Percentiles rank a stretch among this genome's conserved stretches.
These are phyloP conservation scores for Larimichthys crocea DNA, from an alignment of 2,113 vertebrate species.

Conservation along the genomic window DNA sequence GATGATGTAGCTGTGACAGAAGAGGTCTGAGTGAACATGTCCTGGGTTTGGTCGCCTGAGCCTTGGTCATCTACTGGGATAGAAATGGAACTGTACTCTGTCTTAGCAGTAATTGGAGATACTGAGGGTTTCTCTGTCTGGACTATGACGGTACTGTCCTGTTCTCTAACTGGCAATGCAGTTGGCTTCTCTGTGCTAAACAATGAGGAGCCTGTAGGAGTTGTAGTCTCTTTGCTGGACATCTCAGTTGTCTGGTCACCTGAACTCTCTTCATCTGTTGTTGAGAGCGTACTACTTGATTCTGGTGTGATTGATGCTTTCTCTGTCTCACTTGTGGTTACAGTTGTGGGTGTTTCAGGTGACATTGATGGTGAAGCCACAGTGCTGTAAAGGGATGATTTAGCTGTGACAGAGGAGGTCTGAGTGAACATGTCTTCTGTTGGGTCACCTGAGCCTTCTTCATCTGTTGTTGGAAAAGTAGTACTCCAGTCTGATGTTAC, in stretches of 20 bases:
- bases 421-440: not conserved
- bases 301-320: not conserved
- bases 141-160: constrained; percentile 4
- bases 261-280: not conserved
- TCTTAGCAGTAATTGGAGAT: not conserved
- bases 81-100: too few relatives aligned
- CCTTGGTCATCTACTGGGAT: not conserved
- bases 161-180: not conserved
- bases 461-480: too few relatives aligned
- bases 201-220: not conserved
- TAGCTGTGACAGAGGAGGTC: not conserved
- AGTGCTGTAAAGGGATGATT: constrained; percentile 1
- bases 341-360: not conserved
- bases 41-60: too few relatives aligned
- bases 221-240: not conserved
- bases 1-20: too few relatives aligned
- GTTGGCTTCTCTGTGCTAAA: constrained; percentile 38
- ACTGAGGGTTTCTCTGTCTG: constrained; percentile 1
- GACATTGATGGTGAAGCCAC: not conserved
- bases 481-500: too few relatives aligned
- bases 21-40: too few relatives aligned
- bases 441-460: too few relatives aligned
- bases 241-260: not conserved
- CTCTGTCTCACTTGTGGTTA: not conserved
- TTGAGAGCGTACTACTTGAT: not conserved